phyloP scores from a whole-genome alignment of 2,113 vertebrate species.

The human region DNA sequence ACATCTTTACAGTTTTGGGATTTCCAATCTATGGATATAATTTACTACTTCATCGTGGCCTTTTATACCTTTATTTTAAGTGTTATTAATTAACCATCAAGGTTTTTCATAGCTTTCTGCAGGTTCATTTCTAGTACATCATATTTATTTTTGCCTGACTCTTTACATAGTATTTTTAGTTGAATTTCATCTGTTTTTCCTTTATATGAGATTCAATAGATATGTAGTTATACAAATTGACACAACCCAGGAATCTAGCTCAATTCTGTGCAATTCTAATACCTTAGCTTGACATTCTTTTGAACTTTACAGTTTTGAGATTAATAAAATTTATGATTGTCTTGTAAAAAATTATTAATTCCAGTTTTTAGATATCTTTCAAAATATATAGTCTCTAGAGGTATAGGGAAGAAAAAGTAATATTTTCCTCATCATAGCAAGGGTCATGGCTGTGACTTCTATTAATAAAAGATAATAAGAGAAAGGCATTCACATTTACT shows the following conservation, averaged over 20 bases:
- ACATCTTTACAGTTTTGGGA: neutral
- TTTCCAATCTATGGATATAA: neutral
- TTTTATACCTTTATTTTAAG: conserved; percentile 1
- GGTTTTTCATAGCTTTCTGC: neutral
- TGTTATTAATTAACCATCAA: neutral
- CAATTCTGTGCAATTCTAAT: neutral
- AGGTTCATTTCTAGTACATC: neutral
- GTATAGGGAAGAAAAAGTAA: neutral
- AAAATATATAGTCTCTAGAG: neutral
- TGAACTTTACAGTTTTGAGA: neutral
- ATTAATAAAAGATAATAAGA: neutral
- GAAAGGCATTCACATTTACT: neutral
- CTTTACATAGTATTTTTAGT: neutral
- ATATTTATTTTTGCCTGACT: neutral
- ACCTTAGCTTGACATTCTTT: neutral
- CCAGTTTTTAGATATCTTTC: neutral
- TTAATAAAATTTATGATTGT: neutral
- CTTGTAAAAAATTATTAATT: neutral
- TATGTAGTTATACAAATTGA: neutral
- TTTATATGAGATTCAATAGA: neutral
- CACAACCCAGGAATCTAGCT: neutral
- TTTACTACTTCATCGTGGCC: neutral
- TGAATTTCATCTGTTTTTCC: neutral
- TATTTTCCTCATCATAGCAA: neutral
- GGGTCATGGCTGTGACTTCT: neutral